Base-by-base conservation (phyloP, 1,140 invertebrate genomes). In the Geopemphigus sp. region DNA sequence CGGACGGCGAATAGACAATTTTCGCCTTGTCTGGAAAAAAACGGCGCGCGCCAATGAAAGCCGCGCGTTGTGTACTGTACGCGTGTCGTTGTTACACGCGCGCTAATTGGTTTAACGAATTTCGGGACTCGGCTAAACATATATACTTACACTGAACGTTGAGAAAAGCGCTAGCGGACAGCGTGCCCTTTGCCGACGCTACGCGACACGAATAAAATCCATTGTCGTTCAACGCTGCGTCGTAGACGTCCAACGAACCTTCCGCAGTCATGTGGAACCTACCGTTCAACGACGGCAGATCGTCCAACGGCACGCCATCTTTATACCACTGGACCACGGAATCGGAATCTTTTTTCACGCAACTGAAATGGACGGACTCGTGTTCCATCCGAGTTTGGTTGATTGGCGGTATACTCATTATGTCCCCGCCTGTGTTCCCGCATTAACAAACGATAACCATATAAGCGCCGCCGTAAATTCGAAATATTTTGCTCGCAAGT, bases 121-220 rank as follows among this genome's bases (percentile, higher is more conserved):
- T 45, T 45, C 47, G 26, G 32, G 32, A 39, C 3, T 39, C 32
- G 32, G n/a, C n/a, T 39, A 39, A 39, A 39, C 32, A n/a, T 39
- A 12, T 10, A n/a, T 11, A n/a, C 90, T 91, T 86, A 98, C 96
- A 98, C 88, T 96, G 95, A 82, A 98, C 94, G 86, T 97, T 95
- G 68, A 98, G 90, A 87, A 92, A 96, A 66, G 95, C 96, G 76
- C 89, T 90, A 47, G 95, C 95, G 83, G 90, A 91, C 85, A 97
- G 94, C 80, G 90, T 89, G 15, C 93, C 94, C 59, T 92, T 90
- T 14, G 89, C 89, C 83, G 93, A 94, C 63, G 89, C 91, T 78
- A 96, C 94, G 83, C 92, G 90, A 85, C 97, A 98, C 78, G 91
- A 92, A 86, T 96, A 98, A 85, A 93, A 91, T 45, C 96, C 96